These are phyloP conservation scores for Pangasius sanitwongsei DNA, from an alignment of 2,797 vertebrate genomes.

Conservation along the genomic window DNA sequence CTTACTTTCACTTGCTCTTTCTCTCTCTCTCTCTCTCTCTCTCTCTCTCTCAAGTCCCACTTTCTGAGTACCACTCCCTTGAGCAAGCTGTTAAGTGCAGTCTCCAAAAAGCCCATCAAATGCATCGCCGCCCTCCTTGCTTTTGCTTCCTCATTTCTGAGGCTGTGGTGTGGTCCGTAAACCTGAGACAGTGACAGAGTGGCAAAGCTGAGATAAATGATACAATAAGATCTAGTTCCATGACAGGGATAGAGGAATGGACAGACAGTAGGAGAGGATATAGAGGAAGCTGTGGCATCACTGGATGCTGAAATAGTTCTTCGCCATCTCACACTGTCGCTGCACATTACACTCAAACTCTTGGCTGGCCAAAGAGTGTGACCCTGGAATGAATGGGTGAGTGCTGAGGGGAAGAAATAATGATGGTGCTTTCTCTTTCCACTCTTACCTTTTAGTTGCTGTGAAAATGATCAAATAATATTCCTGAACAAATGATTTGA, in stretches of 20 bases:
- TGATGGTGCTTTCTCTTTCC: slow-evolving; percentile 83
- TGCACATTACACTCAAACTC: slow-evolving; percentile 83
- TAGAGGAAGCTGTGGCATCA: slow-evolving; percentile 66
- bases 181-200: slow-evolving; percentile 67
- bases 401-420: slow-evolving; percentile 77
- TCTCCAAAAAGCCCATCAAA: slow-evolving; percentile 72
- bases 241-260: slow-evolving; percentile 58
- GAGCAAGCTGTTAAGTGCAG: slow-evolving; percentile 67
- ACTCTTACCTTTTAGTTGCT: slow-evolving; percentile 72
- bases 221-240: slow-evolving; percentile 84
- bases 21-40: slow-evolving; percentile 41
- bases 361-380: slow-evolving; percentile 73
- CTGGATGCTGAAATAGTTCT: slow-evolving; percentile 86
- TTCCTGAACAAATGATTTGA: slow-evolving; percentile 65
- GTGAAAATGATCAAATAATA: slow-evolving; percentile 74
- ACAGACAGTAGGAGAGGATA: slow-evolving; percentile 68
- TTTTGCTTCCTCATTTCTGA: slow-evolving; percentile 40
- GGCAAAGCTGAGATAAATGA: slow-evolving; percentile 77
- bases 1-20: slow-evolving; percentile 46
- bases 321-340: slow-evolving; percentile 87
- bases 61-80: slow-evolving; percentile 56
- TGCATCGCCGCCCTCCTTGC: slow-evolving; percentile 65
- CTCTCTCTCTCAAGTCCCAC: slow-evolving; percentile 57
- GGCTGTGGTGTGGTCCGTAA: slow-evolving; percentile 41
- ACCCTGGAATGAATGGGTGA: slow-evolving; percentile 77